Conservation (phyloP, 92 coral and sea anemone species). For the Desmophyllum pertusum region DNA sequence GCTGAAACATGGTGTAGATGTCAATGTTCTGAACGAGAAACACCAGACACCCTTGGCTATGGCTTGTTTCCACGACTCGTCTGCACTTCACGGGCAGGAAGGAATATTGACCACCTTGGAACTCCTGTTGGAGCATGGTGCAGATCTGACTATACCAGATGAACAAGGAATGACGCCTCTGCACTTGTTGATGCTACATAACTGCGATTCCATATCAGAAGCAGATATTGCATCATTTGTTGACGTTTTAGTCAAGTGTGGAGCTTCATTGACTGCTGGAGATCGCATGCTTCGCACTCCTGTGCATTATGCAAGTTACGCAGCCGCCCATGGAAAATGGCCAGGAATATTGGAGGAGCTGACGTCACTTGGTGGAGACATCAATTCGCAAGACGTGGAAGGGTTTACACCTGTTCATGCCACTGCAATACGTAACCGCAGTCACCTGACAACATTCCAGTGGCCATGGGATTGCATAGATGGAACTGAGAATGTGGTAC, state of each 20-base stretch:
- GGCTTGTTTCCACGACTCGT: constrained; percentile 17
- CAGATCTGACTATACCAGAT: constrained; percentile 41
- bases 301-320: constrained; percentile 45
- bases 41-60: constrained; percentile 49
- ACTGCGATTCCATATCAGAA: constrained; percentile 5
- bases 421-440: constrained; percentile 33
- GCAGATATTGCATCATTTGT: constrained; percentile 27
- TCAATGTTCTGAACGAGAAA: constrained; percentile 40
- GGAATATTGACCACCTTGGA: constrained; percentile 28
- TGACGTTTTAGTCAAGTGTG: constrained; percentile 22
- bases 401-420: constrained; percentile 43
- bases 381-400: constrained; percentile 51
- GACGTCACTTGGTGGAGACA: constrained; percentile 33
- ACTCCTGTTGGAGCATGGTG: constrained; percentile 32
- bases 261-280: constrained; percentile 35
- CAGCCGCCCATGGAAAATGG: constrained; percentile 21
- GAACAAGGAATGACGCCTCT: constrained; percentile 43
- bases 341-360: constrained; percentile 8
- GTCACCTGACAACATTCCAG: background rate
- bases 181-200: constrained; percentile 38
- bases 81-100: constrained; percentile 10
- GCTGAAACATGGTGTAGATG: constrained; percentile 42
- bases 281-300: constrained; percentile 56
- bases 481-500: constrained; percentile 5
- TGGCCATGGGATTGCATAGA: constrained; percentile 45